Evolutionary conservation across 2,797 vertebrate species (phyloP), one percentile per base, ranked within the genome.

Genomic region (Amphiprion clarkii): DNA sequence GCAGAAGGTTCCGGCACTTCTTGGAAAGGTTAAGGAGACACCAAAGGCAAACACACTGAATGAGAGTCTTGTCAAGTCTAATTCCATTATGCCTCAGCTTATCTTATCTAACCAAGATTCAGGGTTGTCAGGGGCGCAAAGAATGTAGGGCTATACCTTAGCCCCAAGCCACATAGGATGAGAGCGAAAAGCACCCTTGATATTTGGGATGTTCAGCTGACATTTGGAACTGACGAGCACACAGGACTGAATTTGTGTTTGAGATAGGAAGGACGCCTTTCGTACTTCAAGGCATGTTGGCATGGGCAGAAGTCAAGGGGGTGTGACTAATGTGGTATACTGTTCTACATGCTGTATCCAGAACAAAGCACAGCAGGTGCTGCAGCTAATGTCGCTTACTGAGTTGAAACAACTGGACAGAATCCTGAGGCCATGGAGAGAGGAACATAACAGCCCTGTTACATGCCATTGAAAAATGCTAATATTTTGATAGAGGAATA

Each of bases 11-110:
- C 75, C 39, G 11, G 90, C 86, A 79, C 85, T 90, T 84, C 74
- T 85, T 77, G 70, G 72, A 94, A 95, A 95, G 94, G 94, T 94
- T 95, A 94, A 93, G 92, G 87, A 92, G 90, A 93, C 88, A 89
- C 89, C 88, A 93, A 94, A 95, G 91, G 92, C 93, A 95, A 94
- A 94, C 85, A 71, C 79, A 83, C 81, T 89, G 91, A 94, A 89
- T 85, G 88, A 90, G 86, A 87, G 86, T 85, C 90, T 89, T 92
- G 90, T 92, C 88, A 92, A 87, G 88, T 92, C 85, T 92, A 94
- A 95, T 95, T 94, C 91, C 92, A 86, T 88, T 91, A 93, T 78
- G 82, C 89, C 86, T 76, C 58, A 63, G 82, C 88, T 93, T 88
- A 91, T 94, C 94, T 94, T 93, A 94, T 94, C 93, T 88, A 85